Evolutionary conservation across 1,140 invertebrate species (phyloP).

Genomic region (Glossosoma conforme): DNA sequence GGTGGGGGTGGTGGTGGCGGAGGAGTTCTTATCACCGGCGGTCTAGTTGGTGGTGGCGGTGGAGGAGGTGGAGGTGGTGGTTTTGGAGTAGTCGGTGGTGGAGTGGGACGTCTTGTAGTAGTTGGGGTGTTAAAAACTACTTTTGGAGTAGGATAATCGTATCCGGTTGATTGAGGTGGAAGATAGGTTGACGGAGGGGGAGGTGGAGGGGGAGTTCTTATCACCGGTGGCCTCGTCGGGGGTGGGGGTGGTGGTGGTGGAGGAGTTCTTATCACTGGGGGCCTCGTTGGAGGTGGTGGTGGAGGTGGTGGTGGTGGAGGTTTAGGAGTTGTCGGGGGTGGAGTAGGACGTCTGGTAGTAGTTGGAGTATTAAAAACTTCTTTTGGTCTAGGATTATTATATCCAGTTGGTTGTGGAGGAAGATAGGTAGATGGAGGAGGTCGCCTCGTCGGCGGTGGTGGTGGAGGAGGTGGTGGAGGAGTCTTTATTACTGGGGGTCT

Average conservation of each 20-base stretch:
- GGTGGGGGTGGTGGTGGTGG: constrained; percentile 3
- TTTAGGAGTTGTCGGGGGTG: constrained; percentile 3
- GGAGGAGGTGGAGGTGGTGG: constrained; percentile 20
- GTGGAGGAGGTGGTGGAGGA: constrained; percentile 4
- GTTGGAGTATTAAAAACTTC: background rate
- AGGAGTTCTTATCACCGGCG: background rate
- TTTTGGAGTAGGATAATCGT: background rate
- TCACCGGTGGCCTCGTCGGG: constrained; percentile 23
- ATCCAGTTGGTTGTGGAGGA: constrained; percentile 3
- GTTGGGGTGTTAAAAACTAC: background rate
- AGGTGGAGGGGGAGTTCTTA: constrained; percentile 20
- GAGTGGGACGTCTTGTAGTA: constrained; percentile 24
- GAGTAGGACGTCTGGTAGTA: background rate
- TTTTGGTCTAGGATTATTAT: constrained; percentile 1
- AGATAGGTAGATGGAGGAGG: constrained; percentile 8
- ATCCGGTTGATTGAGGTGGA: background rate
- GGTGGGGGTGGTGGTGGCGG: constrained; percentile 4
- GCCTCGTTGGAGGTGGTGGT: constrained; percentile 3
- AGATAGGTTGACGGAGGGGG: constrained; percentile 18
- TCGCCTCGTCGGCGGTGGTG: constrained; percentile 6
- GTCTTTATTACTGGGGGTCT: constrained; percentile 4
- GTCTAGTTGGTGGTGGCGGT: constrained; percentile 19
- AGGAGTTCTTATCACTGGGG: constrained; percentile 6
- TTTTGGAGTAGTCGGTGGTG: constrained; percentile 22
- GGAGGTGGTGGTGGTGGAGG: constrained; percentile 8